These are phyloP conservation scores for Varecia variegata DNA, from an alignment of 2,797 vertebrate species.

Conservation along the genomic window DNA sequence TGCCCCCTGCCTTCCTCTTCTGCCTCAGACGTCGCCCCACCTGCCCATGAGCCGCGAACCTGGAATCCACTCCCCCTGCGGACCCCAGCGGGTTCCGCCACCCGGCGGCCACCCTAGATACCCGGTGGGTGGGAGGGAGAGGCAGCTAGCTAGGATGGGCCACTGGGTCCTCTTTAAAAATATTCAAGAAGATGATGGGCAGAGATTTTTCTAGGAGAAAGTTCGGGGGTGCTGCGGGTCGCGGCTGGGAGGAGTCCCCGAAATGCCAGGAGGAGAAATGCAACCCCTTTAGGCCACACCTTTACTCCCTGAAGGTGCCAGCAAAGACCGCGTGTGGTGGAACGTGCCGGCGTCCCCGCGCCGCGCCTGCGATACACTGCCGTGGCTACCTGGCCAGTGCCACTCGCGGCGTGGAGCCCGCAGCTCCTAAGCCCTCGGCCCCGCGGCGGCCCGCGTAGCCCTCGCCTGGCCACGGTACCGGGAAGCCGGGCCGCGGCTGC, in stretches of 20 bases:
- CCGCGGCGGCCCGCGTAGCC: not conserved
- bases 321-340: not conserved
- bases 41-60: not conserved
- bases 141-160: not conserved
- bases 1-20: not conserved
- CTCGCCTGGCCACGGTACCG: not conserved
- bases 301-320: not conserved
- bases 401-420: not conserved
- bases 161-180: not conserved
- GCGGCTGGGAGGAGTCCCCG: not conserved
- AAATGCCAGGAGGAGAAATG: not conserved
- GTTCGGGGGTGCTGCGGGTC: not conserved
- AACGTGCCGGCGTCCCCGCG: not conserved
- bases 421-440: not conserved
- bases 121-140: not conserved
- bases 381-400: not conserved
- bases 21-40: slow-evolving; percentile 22
- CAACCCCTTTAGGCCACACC: not conserved
- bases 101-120: not conserved
- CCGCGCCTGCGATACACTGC: not conserved
- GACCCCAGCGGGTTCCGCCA: not conserved
- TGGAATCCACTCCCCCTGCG: not conserved
- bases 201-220: not conserved
- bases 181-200: not conserved
- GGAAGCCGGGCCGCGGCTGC: not conserved